A percentile compares a stretch with the other conserved stretches of the same genome.
These are phyloP conservation scores for Sarcophaga peregrina DNA, from an alignment of 1,140 invertebrate species.

Conservation along the genomic window DNA sequence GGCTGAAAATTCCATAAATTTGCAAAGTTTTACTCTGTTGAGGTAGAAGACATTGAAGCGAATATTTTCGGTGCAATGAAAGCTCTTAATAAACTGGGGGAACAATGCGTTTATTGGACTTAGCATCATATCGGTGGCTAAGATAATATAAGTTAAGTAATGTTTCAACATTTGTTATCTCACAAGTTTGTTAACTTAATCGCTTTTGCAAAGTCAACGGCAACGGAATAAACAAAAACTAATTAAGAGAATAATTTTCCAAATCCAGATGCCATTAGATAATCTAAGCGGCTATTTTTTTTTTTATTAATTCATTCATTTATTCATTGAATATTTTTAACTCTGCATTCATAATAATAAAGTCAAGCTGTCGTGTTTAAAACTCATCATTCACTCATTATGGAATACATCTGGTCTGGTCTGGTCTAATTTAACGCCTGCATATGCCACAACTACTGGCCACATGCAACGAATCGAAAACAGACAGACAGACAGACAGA, in stretches of 20 bases:
- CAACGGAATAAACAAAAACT: not conserved
- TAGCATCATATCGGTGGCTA: too few relatives aligned
- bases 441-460: conserved; percentile 26
- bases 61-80: too few relatives aligned
- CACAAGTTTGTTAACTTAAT: not conserved
- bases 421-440: conserved; percentile 34
- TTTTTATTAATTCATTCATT: not conserved
- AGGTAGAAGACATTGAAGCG: too few relatives aligned
- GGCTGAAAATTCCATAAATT: too few relatives aligned
- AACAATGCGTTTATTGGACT: too few relatives aligned
- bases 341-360: not conserved
- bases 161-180: not conserved
- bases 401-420: conserved; percentile 14
- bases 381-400: conserved; percentile 6
- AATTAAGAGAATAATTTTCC: too few relatives aligned
- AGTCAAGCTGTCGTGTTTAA: not conserved
- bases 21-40: too few relatives aligned
- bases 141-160: too few relatives aligned
- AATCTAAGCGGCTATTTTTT: not conserved
- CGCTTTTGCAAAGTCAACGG: not conserved
- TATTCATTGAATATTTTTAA: too few relatives aligned
- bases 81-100: too few relatives aligned
- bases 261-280: conserved; percentile 8
- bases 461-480: conserved; percentile 5
- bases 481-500: not conserved